Base-by-base conservation (phyloP, 2,113 vertebrate genomes). In the Danionella cerebrum region DNA sequence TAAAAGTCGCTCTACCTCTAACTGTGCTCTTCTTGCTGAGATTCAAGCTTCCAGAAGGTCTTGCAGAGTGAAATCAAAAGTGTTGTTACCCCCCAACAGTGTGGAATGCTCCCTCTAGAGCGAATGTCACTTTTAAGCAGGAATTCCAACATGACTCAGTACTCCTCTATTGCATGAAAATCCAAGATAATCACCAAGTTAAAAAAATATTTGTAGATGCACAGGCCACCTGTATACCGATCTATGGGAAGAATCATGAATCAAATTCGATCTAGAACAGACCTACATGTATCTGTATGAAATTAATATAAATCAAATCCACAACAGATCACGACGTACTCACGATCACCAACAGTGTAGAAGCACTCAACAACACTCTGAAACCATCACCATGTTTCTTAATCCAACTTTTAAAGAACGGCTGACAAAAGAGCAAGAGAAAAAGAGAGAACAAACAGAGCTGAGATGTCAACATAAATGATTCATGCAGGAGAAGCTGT, bases 1-100 rank as follows among this genome's bases (percentile, higher is more conserved):
- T 19, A 8, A 39, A 50, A 58, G 66, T 48, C 53, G 22, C 66
- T 74, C 59, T 2, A 59, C 57, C 57, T 25, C 57, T 13, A n/a
- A 31, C 25, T 44, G 39, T 8, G 14, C 3, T 60, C 39, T 11
- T 21, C 58, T 44, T 12, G 25, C 39, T 60, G 24, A 16, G 58
- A 4, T 60, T 31, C n/a, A 60, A 25, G 16, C 58, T 7, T 33
- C 39, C 39, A 60, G 22, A 59, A 27, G 38, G 55, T 59, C 38
- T 59, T 39, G 21, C 54, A 41, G 55, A 59, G 24, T 25, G 22
- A 59, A 59, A 59, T 42, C 55, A 59, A 44, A 58, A 42, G 35
- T 27, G 10, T n/a, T n/a, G n/a, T n/a, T n/a, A n/a, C 22, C 57
- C 25, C 57, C 57, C 51, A 7, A 22, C 36, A 51, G 42, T 9